Evolutionary conservation across 2,113 vertebrate species (phyloP).

Genomic region (Brienomyrus longianalis): DNA sequence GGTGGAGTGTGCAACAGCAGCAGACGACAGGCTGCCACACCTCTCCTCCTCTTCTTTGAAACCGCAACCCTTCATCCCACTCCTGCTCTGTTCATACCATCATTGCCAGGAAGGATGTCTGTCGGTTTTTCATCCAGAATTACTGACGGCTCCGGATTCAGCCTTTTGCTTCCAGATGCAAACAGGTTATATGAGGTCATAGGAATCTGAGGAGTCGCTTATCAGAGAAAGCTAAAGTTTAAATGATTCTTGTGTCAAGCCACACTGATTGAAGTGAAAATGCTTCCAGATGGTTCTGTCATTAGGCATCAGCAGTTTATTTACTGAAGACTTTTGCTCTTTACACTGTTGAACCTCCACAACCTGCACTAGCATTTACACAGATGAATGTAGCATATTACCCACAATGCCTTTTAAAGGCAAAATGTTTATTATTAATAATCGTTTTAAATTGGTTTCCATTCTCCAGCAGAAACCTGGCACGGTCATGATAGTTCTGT

Average conservation of each 20-base stretch:
- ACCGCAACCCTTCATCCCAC: background rate
- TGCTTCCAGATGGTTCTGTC: background rate
- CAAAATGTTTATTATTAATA: background rate
- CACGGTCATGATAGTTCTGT: background rate
- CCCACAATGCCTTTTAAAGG: background rate
- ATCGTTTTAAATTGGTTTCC: background rate
- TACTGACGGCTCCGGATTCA: background rate
- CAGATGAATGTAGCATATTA: background rate
- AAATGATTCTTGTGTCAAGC: background rate
- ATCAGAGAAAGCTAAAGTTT: background rate
- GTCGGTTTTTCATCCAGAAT: background rate
- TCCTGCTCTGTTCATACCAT: background rate
- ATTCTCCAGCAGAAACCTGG: background rate
- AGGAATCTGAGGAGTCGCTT: background rate
- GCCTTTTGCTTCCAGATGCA: background rate
- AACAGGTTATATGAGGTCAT: background rate
- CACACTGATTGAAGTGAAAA: background rate
- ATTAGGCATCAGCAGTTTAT: background rate
- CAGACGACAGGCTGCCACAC: background rate
- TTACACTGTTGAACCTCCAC: background rate
- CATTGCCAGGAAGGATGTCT: background rate
- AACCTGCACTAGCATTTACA: background rate
- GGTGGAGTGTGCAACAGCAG: background rate
- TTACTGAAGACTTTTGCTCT: background rate
- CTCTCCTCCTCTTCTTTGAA: background rate